Conservation (phyloP, 2,888 invertebrate species). For the Taenaris catops region DNA sequence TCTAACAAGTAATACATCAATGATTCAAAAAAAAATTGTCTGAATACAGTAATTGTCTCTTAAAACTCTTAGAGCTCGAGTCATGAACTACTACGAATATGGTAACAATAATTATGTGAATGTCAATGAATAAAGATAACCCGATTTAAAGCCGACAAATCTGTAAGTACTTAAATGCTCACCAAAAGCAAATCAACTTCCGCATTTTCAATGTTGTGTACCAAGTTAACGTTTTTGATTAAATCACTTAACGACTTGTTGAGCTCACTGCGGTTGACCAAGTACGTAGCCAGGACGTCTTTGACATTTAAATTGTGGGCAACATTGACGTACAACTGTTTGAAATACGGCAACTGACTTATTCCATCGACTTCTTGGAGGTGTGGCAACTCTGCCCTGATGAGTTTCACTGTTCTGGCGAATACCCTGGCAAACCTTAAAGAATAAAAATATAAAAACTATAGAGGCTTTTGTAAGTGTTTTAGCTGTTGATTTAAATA, state of each 20-base stretch:
- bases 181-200: slow-evolving; percentile 50
- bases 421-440: slow-evolving; percentile 49
- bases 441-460: too few relatives aligned
- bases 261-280: slow-evolving; percentile 28
- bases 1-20: too few relatives aligned
- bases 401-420: slow-evolving; percentile 40
- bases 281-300: slow-evolving; percentile 36
- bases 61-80: too few relatives aligned
- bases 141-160: too few relatives aligned
- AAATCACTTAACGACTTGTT: slow-evolving; percentile 27
- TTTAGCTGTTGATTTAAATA: too few relatives aligned
- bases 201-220: slow-evolving; percentile 35
- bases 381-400: slow-evolving; percentile 53
- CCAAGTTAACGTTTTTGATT: slow-evolving; percentile 28
- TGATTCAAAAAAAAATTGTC: too few relatives aligned
- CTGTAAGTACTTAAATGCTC: too few relatives aligned
- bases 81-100: too few relatives aligned
- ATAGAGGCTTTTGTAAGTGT: too few relatives aligned
- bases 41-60: too few relatives aligned
- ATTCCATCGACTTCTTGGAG: slow-evolving; percentile 54
- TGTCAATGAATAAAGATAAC: too few relatives aligned
- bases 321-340: slow-evolving; percentile 37
- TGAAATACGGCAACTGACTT: slow-evolving; percentile 39
- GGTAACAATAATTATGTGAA: too few relatives aligned
- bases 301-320: slow-evolving; percentile 45